A percentile compares a stretch with the other conserved stretches of the same genome.
These are phyloP conservation scores for Hemaris fuciformis DNA, from an alignment of 2,888 invertebrate species.

Conservation along the genomic window DNA sequence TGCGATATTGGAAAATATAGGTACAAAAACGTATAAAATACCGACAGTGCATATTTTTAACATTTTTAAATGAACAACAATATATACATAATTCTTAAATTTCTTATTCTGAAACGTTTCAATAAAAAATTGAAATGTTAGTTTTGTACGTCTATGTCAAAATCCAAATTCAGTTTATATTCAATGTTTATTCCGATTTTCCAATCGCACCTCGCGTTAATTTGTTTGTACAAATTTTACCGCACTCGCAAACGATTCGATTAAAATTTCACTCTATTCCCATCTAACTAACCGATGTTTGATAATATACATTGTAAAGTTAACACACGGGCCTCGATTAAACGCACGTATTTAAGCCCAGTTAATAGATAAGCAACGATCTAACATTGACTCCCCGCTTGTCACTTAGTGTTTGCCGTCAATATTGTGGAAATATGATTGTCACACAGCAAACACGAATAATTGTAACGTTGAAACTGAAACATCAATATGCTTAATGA, in stretches of 20 bases:
- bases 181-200: slow-evolving; percentile 65
- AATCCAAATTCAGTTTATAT: slow-evolving; percentile 57
- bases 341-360: slow-evolving; percentile 25
- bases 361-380: slow-evolving; percentile 24
- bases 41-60: too few species aligned
- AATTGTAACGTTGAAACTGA: slow-evolving; percentile 59
- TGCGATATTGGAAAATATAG: too few species aligned
- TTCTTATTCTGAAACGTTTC: too few species aligned
- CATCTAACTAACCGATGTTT: slow-evolving; percentile 40
- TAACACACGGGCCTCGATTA: slow-evolving; percentile 25
- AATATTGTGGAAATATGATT: slow-evolving; percentile 42
- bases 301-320: slow-evolving; percentile 38
- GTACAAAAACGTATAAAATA: too few species aligned
- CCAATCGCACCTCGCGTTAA: slow-evolving; percentile 69
- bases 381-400: slow-evolving; percentile 20
- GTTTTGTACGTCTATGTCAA: slow-evolving; percentile 28
- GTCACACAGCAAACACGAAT: slow-evolving; percentile 46
- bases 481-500: slow-evolving; percentile 66
- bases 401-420: slow-evolving; percentile 24
- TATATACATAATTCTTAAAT: too few species aligned
- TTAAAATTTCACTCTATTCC: slow-evolving; percentile 62
- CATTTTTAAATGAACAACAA: too few species aligned
- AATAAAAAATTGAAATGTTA: background rate
- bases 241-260: slow-evolving; percentile 59
- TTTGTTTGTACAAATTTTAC: slow-evolving; percentile 70